Conservation (phyloP, 2,113 vertebrate genomes). For the Cryptotis parvus region DNA sequence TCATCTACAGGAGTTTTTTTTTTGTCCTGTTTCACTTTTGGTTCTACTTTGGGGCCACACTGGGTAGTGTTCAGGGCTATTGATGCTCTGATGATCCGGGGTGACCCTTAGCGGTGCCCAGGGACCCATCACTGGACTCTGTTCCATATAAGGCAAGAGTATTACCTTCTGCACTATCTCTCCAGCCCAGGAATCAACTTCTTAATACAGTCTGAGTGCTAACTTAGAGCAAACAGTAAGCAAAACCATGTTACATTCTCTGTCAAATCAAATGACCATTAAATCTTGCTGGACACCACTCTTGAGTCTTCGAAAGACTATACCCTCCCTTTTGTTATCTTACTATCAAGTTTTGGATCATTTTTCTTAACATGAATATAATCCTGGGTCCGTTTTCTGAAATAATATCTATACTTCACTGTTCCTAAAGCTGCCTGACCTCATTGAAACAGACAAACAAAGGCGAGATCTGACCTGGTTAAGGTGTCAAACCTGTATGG, state of each 20-base stretch:
- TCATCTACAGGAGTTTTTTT: too few relatives aligned
- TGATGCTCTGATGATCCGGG: too few relatives aligned
- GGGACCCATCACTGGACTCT: neutral
- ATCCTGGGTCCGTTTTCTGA: neutral
- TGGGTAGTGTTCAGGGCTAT: too few relatives aligned
- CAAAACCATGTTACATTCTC: conserved; percentile 16
- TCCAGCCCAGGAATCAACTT: neutral
- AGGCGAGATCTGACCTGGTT: conserved; percentile 3
- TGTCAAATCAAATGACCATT: neutral
- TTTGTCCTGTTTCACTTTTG: too few relatives aligned
- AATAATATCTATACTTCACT: neutral
- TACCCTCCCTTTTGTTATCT: neutral
- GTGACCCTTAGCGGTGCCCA: too few relatives aligned
- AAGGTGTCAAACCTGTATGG: neutral
- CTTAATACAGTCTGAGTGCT: conserved; percentile 4
- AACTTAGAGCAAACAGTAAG: conserved; percentile 14
- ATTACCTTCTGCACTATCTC: too few relatives aligned
- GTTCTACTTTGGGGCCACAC: too few relatives aligned
- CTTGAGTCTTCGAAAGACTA: neutral
- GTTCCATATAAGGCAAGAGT: neutral
- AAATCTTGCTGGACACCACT: neutral
- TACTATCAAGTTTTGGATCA: conserved; percentile 21
- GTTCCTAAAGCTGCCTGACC: neutral
- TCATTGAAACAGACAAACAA: conserved; percentile 16
- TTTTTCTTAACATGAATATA: conserved; percentile 23